phyloP scores from a whole-genome alignment of 2,888 invertebrate species.

The Cryptosula pallasiana region DNA sequence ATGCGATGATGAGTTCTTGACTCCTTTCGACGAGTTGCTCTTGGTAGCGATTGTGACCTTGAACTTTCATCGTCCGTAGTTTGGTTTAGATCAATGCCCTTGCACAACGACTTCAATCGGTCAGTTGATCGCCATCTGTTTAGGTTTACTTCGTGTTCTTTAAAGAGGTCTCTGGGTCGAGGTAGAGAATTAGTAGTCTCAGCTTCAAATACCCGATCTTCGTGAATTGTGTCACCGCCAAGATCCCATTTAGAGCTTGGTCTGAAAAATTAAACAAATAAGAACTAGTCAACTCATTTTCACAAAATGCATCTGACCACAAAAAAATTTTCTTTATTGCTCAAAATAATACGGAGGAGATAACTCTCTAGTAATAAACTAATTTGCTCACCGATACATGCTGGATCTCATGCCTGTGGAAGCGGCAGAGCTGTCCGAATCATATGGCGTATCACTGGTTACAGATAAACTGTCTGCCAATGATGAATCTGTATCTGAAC shows the following conservation, averaged over 20 bases:
- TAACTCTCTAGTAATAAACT: not conserved
- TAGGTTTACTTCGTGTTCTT: not conserved
- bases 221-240: slow-evolving; percentile 12
- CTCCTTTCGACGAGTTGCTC: not conserved
- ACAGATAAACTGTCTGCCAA: not conserved
- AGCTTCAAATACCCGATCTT: not conserved
- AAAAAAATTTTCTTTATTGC: too few relatives aligned
- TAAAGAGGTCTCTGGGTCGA: not conserved
- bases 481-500: slow-evolving; percentile 12
- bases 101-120: slow-evolving; percentile 1
- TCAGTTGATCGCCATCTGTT: slow-evolving; percentile 5
- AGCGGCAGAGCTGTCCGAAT: slow-evolving; percentile 2
- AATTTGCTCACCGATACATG: slow-evolving; percentile 12
- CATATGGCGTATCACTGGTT: not conserved
- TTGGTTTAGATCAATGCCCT: slow-evolving; percentile 3
- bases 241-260: slow-evolving; percentile 16
- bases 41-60: not conserved
- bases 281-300: too few relatives aligned
- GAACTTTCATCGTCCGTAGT: not conserved
- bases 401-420: not conserved
- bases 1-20: slow-evolving; percentile 9
- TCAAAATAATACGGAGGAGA: not conserved
- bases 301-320: too few relatives aligned
- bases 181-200: not conserved
- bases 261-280: too few relatives aligned